Evolutionary conservation across 1,140 invertebrate genomes (phyloP), one percentile per base, ranked within the genome.

Genomic region (Zaprionus davidi): DNA sequence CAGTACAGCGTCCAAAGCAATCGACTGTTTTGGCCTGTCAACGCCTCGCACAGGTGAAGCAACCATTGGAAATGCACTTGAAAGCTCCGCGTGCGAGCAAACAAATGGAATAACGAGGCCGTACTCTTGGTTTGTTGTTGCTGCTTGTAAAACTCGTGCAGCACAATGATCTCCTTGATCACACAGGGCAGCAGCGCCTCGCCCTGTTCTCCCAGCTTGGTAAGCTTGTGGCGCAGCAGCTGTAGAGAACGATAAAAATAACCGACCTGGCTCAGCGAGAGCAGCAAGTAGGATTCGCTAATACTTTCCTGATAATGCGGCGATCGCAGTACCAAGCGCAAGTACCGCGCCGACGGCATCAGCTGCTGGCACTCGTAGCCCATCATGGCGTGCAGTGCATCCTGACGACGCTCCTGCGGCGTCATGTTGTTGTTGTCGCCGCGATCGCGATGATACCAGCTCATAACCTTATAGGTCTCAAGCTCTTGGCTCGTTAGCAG

Each of bases 241-340:
- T 69, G 51, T 34, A 84, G 24, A 0, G 17, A 17, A 0, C 41
- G 38, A 38, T 88, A 88, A 2, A 58, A 46, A 44, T 65, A 71
- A 2, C 83, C 83, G 41, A 88, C 31, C 12, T 78, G 60, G 2
- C 68, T 81, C 7, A 87, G 13, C 0, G 31, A 15, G 6, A 88
- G 11, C 7, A 87, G 49, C 15, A 87, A 9, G 26, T 68, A 87
- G 5, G 81, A 83, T 11, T 83, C 81, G 34, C 78, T 71, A 0
- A 87, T 28, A 15, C 31, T 78, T 4, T 36, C 41, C 73, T 88
- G 83, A 15, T 83, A 71, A 5, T 76, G 71, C 4, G 81, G 84
- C 4, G 28, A 72, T 6, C 83, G 74, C n/a, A 87, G 24, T 3
- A 59, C 57, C 7, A 87, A 41, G 0, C 70, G 53, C 1, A 49